These are phyloP conservation scores for Atta cephalotes DNA, from an alignment of 1,140 invertebrate species.

Conservation along the genomic window DNA sequence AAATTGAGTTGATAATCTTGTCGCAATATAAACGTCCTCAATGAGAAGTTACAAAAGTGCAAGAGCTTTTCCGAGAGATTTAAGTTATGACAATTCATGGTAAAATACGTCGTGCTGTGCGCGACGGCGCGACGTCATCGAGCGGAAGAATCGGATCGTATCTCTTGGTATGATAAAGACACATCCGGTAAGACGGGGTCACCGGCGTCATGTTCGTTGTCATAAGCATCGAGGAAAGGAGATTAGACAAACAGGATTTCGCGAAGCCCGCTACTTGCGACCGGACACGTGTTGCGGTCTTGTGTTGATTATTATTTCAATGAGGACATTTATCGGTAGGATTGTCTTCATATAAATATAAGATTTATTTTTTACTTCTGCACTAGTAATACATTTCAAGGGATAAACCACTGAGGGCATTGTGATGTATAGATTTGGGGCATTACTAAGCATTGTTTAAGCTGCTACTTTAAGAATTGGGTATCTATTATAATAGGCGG, in stretches of 20 bases:
- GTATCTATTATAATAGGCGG: too few species aligned
- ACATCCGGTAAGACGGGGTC: not conserved
- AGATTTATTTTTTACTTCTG: too few species aligned
- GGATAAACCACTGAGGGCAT: too few species aligned
- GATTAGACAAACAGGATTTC: conserved; percentile 78
- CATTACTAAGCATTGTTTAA: too few species aligned
- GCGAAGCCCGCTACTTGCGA: conserved; percentile 67
- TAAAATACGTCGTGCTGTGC: not conserved
- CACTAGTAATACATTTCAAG: too few species aligned
- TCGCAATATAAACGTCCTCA: not conserved
- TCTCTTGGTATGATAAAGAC: conserved; percentile 19
- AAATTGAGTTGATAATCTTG: not conserved
- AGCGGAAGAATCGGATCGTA: conserved; percentile 36
- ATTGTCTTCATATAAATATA: not conserved
- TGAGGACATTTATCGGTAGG: not conserved
- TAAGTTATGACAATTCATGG: not conserved
- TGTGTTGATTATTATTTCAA: conserved; percentile 12
- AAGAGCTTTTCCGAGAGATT: too few species aligned
- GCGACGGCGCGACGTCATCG: not conserved
- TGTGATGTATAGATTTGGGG: too few species aligned
- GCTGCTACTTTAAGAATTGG: too few species aligned
- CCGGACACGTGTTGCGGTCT: conserved; percentile 66
- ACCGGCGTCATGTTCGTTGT: not conserved
- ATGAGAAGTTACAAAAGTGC: not conserved
- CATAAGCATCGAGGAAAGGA: conserved; percentile 15